phyloP scores from a whole-genome alignment of 2,797 vertebrate genomes.

The Amblyraja radiata region DNA sequence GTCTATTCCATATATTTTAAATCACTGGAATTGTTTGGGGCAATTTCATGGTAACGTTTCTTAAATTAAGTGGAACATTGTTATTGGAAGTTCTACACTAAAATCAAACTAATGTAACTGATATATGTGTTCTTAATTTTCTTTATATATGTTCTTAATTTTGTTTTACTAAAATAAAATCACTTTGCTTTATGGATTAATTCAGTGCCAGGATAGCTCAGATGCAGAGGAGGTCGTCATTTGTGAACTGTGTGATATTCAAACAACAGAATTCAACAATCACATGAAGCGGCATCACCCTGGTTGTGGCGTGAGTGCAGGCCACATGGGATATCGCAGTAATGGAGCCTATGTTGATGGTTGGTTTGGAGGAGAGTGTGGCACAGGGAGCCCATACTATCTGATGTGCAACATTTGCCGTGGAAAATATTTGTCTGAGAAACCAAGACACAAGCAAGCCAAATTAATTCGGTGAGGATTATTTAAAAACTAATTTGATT shows the following conservation, averaged over 20 bases:
- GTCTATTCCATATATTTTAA: neutral
- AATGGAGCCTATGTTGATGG: slow-evolving; percentile 70
- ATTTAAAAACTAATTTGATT: neutral
- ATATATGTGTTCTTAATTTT: neutral
- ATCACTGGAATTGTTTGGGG: neutral
- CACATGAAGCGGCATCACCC: slow-evolving; percentile 70
- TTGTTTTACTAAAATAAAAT: neutral
- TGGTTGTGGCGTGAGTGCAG: slow-evolving; percentile 68
- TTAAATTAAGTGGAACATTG: neutral
- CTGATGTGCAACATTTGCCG: slow-evolving; percentile 66
- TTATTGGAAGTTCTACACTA: neutral
- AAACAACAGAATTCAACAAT: slow-evolving; percentile 67
- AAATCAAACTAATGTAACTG: neutral
- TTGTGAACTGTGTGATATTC: slow-evolving; percentile 68
- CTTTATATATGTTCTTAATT: neutral
- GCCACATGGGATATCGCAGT: slow-evolving; percentile 69
- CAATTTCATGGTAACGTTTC: neutral
- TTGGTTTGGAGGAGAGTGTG: slow-evolving; percentile 74
- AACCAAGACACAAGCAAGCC: slow-evolving; percentile 50
- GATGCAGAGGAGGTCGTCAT: slow-evolving; percentile 65
- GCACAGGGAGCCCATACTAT: slow-evolving; percentile 72
- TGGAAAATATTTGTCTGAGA: slow-evolving; percentile 64
- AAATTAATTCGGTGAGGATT: slow-evolving; percentile 57
- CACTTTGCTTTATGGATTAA: neutral
- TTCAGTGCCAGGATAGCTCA: slow-evolving; percentile 29